These are phyloP conservation scores for Limnephilus rhombicus DNA, from an alignment of 2,888 invertebrate genomes.

Conservation along the genomic window DNA sequence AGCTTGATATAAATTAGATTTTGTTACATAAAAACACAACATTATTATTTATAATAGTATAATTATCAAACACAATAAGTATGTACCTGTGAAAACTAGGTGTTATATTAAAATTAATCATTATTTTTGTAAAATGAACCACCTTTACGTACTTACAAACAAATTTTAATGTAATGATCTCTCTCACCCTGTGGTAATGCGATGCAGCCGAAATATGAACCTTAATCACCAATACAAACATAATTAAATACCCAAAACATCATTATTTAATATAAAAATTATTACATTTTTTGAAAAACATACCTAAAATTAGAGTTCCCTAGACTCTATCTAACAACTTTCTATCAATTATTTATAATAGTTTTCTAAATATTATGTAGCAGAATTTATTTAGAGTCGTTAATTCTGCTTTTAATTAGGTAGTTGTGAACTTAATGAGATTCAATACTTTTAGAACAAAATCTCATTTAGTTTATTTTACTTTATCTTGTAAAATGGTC, in stretches of 20 bases:
- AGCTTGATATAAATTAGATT: too few relatives aligned
- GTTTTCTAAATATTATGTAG: not conserved
- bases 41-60: not conserved
- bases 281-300: not conserved
- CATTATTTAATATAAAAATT: not conserved
- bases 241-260: not conserved
- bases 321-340: not conserved
- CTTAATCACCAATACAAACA: not conserved
- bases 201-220: not conserved
- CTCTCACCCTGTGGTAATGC: not conserved
- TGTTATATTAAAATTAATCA: not conserved
- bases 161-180: not conserved
- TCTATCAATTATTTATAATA: not conserved
- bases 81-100: not conserved
- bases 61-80: not conserved
- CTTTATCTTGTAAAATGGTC: not conserved
- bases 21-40: too few relatives aligned
- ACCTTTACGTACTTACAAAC: not conserved
- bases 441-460: not conserved
- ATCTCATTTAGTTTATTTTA: not conserved
- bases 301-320: not conserved
- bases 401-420: not conserved
- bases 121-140: not conserved
- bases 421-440: not conserved
- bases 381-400: not conserved